Base-by-base conservation (phyloP, 1,140 invertebrate genomes). In the Paralvinella palmiformis region DNA sequence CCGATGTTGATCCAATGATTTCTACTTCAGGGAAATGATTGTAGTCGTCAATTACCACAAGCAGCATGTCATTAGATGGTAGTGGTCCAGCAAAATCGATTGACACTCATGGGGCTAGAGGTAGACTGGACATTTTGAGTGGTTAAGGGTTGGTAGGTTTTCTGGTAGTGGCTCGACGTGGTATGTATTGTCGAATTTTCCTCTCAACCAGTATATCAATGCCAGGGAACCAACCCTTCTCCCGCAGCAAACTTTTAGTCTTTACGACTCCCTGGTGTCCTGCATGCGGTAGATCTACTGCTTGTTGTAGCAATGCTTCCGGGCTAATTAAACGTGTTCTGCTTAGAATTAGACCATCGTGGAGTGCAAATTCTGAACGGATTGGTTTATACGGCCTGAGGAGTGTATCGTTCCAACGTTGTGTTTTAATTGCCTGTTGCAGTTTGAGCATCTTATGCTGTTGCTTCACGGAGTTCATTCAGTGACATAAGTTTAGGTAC, bases 1-100 rank as follows among this genome's bases (percentile, higher is more conserved):
- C 50, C 33, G 71, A 65, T n/a, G 67, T 68, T 31, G 66, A 68
- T n/a, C 35, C 22, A 7, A 72, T 48, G n/a, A 69, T 57, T 58
- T 69, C 69, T n/a, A n/a, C n/a, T n/a, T n/a, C n/a, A n/a, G n/a
- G n/a, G n/a, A n/a, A n/a, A n/a, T n/a, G n/a, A n/a, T n/a, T n/a
- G n/a, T n/a, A n/a, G n/a, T n/a, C n/a, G n/a, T n/a, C n/a, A n/a
- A n/a, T n/a, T n/a, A 56, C 53, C 22, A 56, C 10, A 24, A 56
- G 53, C 31, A 56, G 31, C 22, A 27, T 56, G 53, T 56, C 53
- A 29, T 29, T 17, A 17, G 1, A 56, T 27, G 53, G 53, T 31
- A 56, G 53, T 29, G 1, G 53, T 22, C 10, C 53, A 29, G 31
- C 24, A 27, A 56, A 56, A 31, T 56, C 53, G n/a, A 56, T 27